phyloP scores from a whole-genome alignment of 2,797 vertebrate species.

The Petrocephalus schoutedeni region DNA sequence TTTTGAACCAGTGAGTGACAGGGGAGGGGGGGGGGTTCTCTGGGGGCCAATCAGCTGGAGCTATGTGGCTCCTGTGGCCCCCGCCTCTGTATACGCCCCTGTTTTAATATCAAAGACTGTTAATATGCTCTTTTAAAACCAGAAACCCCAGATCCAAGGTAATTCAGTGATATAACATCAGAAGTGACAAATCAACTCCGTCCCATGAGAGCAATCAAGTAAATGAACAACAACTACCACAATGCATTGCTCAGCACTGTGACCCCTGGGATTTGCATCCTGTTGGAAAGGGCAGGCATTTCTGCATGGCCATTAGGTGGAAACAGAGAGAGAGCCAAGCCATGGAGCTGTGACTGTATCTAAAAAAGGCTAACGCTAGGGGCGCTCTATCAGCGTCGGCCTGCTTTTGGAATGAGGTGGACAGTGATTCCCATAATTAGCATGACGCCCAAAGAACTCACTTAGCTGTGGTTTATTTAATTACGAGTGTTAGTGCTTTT shows the following conservation, averaged over 20 bases:
- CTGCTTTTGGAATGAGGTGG: not conserved
- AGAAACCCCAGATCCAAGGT: not conserved
- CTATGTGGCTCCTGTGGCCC: not conserved
- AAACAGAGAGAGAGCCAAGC: not conserved
- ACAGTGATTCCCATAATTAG: not conserved
- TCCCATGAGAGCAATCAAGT: not conserved
- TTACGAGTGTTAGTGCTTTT: not conserved
- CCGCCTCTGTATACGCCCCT: not conserved
- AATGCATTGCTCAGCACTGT: not conserved
- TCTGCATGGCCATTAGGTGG: not conserved
- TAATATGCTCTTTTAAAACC: not conserved
- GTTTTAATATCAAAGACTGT: not conserved
- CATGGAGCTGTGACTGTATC: not conserved
- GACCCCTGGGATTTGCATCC: not conserved
- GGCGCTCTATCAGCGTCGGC: not conserved
- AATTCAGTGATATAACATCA: not conserved
- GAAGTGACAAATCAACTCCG: not conserved
- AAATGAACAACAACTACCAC: not conserved
- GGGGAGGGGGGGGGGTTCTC: not conserved
- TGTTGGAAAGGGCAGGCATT: not conserved
- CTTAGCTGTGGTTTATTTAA: not conserved
- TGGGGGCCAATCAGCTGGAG: not conserved
- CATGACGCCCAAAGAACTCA: not conserved
- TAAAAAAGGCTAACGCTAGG: not conserved
- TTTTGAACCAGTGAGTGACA: not conserved